Percentiles rank a stretch among this genome's conserved stretches.
These are phyloP conservation scores for Gallinago solitaria DNA, from an alignment of 2,797 vertebrate species.

Conservation along the genomic window DNA sequence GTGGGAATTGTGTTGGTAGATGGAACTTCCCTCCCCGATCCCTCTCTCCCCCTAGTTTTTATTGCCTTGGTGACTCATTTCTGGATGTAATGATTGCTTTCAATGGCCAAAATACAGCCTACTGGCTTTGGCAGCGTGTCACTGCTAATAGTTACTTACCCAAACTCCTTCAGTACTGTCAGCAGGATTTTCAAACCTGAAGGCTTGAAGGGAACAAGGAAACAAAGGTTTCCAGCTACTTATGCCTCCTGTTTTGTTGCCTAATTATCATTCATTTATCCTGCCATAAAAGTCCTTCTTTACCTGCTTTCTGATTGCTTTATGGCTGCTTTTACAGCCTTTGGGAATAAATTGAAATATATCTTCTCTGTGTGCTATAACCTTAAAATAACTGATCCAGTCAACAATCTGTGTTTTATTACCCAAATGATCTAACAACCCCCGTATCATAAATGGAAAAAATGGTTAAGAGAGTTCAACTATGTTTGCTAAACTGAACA, in stretches of 20 bases:
- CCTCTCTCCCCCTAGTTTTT: background rate
- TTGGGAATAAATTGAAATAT: slow-evolving; percentile 46
- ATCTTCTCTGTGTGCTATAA: slow-evolving; percentile 38
- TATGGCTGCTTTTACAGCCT: slow-evolving; percentile 53
- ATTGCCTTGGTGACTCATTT: background rate
- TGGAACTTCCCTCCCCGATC: background rate
- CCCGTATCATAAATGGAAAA: background rate
- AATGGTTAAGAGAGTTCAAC: background rate
- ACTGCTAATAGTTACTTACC: background rate
- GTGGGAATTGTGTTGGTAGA: background rate
- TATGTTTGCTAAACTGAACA: slow-evolving; percentile 1
- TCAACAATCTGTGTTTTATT: slow-evolving; percentile 59
- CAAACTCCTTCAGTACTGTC: background rate
- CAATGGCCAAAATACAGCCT: background rate
- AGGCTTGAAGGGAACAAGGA: background rate
- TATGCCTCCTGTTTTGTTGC: slow-evolving; percentile 21
- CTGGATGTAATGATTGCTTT: background rate
- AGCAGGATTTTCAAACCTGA: slow-evolving; percentile 4
- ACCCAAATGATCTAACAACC: background rate
- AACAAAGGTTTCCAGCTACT: slow-evolving; percentile 23
- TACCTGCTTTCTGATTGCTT: slow-evolving; percentile 63
- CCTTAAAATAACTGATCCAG: slow-evolving; percentile 41
- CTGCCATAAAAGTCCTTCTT: slow-evolving; percentile 16
- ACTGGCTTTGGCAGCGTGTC: background rate
- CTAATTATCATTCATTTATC: slow-evolving; percentile 63